Evolutionary conservation across 2,797 vertebrate species (phyloP).

Genomic region (Danio kyathit): DNA sequence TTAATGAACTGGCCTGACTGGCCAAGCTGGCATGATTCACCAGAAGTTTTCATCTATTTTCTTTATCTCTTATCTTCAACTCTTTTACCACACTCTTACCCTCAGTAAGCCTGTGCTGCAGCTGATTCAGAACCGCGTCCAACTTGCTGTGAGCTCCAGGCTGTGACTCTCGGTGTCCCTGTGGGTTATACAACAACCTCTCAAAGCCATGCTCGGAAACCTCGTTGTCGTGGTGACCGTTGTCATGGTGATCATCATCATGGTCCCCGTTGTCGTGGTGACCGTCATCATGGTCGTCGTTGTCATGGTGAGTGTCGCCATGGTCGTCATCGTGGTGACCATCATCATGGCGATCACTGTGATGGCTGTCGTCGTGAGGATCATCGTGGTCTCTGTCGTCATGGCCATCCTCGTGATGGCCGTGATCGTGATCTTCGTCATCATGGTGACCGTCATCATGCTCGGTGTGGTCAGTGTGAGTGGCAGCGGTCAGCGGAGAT

Average conservation of each 20-base stretch:
- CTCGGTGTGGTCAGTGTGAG: conserved; percentile 18
- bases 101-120: conserved; percentile 72
- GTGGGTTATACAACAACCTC: conserved; percentile 65
- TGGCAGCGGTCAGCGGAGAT: conserved; percentile 46
- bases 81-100: conserved; percentile 20
- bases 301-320: not conserved
- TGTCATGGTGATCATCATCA: conserved; percentile 39
- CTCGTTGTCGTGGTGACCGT: conserved; percentile 63
- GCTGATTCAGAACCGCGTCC: conserved; percentile 76
- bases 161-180: conserved; percentile 45
- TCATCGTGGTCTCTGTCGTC: conserved; percentile 30
- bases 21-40: too few relatives aligned
- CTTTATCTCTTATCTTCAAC: too few relatives aligned
- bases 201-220: conserved; percentile 66
- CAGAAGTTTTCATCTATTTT: not conserved
- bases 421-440: conserved; percentile 50
- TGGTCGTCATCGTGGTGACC: conserved; percentile 39
- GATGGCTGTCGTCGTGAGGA: conserved; percentile 31
- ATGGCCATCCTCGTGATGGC: conserved; percentile 51
- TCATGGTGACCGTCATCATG: conserved; percentile 28
- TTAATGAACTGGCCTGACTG: too few relatives aligned
- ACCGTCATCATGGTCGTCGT: conserved; percentile 48
- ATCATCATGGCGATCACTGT: conserved; percentile 15
- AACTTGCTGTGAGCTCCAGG: conserved; percentile 72
- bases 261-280: conserved; percentile 19